A percentile compares a stretch with the other conserved stretches of the same genome.
Evolutionary conservation across 2,797 vertebrate genomes (phyloP).

Genomic region (Lacerta agilis): DNA sequence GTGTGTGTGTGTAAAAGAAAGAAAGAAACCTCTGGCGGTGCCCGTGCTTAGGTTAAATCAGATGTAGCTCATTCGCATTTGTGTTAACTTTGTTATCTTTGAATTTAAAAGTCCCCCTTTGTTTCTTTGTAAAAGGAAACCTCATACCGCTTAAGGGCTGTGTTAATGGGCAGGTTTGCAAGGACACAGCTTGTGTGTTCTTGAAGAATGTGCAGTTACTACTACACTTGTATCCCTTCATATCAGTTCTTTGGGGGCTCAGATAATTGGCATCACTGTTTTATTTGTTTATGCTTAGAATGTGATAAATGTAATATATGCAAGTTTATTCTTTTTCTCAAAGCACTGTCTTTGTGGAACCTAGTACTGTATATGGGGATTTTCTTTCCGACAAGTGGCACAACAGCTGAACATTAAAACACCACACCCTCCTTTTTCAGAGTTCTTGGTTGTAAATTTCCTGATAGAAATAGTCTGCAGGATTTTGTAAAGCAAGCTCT

Average conservation of each 20-base stretch:
- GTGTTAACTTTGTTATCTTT: conserved; percentile 83
- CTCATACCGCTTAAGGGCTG: conserved; percentile 51
- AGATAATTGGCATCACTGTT: not conserved
- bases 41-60: conserved; percentile 79
- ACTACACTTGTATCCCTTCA: conserved; percentile 16
- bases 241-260: conserved; percentile 24
- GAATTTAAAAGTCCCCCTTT: conserved; percentile 71
- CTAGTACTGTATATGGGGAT: conserved; percentile 49
- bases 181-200: conserved; percentile 15
- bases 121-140: conserved; percentile 69
- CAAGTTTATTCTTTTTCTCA: conserved; percentile 42
- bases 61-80: conserved; percentile 78
- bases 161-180: conserved; percentile 52
- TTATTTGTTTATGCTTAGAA: conserved; percentile 24
- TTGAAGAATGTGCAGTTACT: conserved; percentile 33
- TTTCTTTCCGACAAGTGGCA: conserved; percentile 28
- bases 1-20: not conserved
- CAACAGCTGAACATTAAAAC: conserved; percentile 52
- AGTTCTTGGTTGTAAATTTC: conserved; percentile 40
- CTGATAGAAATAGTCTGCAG: conserved; percentile 30
- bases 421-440: conserved; percentile 18
- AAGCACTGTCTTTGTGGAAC: conserved; percentile 57
- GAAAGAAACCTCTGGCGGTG: conserved; percentile 77
- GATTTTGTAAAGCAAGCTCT: conserved; percentile 20
- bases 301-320: conserved; percentile 34